Evolutionary conservation across 2,113 vertebrate genomes (phyloP).

Genomic region (Ramphastos sulfuratus): DNA sequence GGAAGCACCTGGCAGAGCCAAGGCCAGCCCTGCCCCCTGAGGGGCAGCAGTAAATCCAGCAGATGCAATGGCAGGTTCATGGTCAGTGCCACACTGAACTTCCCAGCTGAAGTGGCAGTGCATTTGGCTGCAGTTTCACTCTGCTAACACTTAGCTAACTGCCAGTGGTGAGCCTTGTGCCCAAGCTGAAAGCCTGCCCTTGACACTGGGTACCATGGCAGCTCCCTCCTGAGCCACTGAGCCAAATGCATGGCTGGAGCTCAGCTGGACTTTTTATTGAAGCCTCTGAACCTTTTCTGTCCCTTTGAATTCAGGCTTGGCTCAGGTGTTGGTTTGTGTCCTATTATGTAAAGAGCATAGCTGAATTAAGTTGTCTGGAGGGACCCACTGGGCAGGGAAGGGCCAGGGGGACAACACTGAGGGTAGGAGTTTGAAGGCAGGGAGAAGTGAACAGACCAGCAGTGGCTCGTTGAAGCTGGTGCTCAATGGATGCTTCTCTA

Average conservation of each 20-base stretch:
- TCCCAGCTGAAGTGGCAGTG: neutral
- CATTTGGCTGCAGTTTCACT: neutral
- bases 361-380: neutral
- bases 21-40: neutral
- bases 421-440: neutral
- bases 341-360: neutral
- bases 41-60: neutral
- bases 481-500: neutral
- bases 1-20: neutral
- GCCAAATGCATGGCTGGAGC: neutral
- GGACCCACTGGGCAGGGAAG: neutral
- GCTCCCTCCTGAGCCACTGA: neutral
- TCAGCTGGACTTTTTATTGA: neutral
- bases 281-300: neutral
- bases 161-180: neutral
- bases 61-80: neutral
- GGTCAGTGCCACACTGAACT: neutral
- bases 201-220: neutral
- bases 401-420: neutral
- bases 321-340: neutral
- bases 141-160: neutral
- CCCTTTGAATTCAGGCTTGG: neutral
- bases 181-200: neutral
- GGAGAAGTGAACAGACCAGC: neutral
- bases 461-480: neutral